Base-by-base conservation (phyloP, 1,140 invertebrate species). In the Conus betulinus region DNA sequence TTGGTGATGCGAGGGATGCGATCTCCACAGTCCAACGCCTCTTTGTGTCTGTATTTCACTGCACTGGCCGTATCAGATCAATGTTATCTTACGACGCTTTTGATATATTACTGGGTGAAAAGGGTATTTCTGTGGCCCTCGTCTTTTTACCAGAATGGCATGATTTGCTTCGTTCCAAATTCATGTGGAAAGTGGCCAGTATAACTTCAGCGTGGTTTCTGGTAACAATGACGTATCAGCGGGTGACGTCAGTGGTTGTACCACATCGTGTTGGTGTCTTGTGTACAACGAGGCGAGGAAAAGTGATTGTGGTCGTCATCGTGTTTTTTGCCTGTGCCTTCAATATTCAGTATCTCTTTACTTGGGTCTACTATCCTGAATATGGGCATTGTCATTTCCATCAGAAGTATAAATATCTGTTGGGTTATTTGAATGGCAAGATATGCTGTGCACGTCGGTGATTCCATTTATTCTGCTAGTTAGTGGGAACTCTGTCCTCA, bases 31-130 rank as follows among this genome's bases (percentile, higher is more conserved):
- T 39, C 39, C 39, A 39, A 0, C 10, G 20, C 74, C 74, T 78
- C 15, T 1, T n/a, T 84, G 83, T n/a, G 23, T 5, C n/a, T 57
- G 20, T 84, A 84, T 55, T 57, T 84, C n/a, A 84, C 57, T 17
- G 52, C 83, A 7, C 53, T 84, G 17, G 83, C 83, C 6, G 83
- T 84, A 13, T 84, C 83, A 11, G 83, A 84, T 60, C 83, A 57
- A 13, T n/a, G 39, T 53, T 13, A 57, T 20, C 83, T 84, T n/a
- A 23, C 23, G 25, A 52, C 20, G 8, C 25, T 25, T 20, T 53
- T 52, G 3, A 25, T 52, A 10, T 51, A 15, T 51, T 39, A 5
- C 52, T 25, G 79, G 39, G 23, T 25, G 23, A 13, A 20, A 15
- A 63, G 39, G 39, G 39, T 39, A 39, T 39, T 39, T 39, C 39